Evolutionary conservation across 35 echinoderm and acorn worm genomes (phyloP).

Genomic region (Heliocidaris tuberculata): DNA sequence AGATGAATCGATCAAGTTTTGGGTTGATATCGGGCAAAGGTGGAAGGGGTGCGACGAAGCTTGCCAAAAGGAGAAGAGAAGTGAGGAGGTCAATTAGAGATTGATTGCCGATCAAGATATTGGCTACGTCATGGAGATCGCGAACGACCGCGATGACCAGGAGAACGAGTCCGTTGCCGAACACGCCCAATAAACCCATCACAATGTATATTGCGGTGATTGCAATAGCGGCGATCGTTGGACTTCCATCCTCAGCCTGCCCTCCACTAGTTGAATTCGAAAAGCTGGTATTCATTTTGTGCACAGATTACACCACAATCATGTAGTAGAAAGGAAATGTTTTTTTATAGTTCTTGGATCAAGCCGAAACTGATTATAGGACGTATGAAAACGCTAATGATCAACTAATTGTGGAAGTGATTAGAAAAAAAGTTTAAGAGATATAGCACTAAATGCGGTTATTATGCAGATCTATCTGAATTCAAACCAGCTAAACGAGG

Average conservation of each 20-base stretch:
- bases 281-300: not conserved
- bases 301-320: not conserved
- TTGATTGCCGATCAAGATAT: constrained; percentile 77
- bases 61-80: constrained; percentile 56
- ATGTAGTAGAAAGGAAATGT: not conserved
- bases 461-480: too few species aligned
- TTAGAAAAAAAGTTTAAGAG: too few species aligned
- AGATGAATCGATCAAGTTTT: constrained; percentile 48
- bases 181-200: constrained; percentile 49
- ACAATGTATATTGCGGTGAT: not conserved
- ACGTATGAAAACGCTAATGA: too few species aligned
- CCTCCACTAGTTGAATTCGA: not conserved
- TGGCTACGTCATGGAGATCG: constrained; percentile 18
- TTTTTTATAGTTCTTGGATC: too few species aligned
- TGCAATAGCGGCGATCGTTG: not conserved
- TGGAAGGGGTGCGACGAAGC: constrained; percentile 28
- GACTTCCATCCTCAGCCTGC: not conserved
- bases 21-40: not conserved
- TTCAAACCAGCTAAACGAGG: too few species aligned
- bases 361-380: too few species aligned
- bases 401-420: too few species aligned
- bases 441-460: too few species aligned
- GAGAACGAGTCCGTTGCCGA: constrained; percentile 50
- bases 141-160: constrained; percentile 10
- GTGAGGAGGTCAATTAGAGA: constrained; percentile 73